Percentiles rank a stretch among this genome's conserved stretches.
Conservation (phyloP, 2,113 vertebrate genomes). For the Osmerus mordax region DNA sequence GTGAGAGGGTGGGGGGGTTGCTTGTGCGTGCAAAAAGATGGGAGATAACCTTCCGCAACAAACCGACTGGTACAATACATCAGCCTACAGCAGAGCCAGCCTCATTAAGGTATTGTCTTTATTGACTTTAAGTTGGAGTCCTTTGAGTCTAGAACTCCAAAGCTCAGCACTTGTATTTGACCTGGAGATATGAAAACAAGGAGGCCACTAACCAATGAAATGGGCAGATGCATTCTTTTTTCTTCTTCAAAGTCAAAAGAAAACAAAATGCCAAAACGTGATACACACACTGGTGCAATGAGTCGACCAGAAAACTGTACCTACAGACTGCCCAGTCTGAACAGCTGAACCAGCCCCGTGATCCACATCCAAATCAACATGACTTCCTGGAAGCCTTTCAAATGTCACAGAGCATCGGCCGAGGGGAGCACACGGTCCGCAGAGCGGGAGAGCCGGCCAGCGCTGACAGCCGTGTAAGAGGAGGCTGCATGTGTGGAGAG, state of each 20-base stretch:
- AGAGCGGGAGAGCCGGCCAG: not conserved
- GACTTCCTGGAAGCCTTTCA: constrained; percentile 30
- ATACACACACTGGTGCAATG: not conserved
- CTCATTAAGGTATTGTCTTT: not conserved
- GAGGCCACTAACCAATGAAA: not conserved
- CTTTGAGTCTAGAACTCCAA: not conserved
- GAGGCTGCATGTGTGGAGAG: too few relatives aligned
- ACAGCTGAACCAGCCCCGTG: constrained; percentile 28
- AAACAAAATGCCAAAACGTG: not conserved
- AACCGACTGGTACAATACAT: constrained; percentile 11
- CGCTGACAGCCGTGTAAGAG: constrained; percentile 1
- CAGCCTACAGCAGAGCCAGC: not conserved
- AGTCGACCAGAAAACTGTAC: too few relatives aligned
- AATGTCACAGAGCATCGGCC: constrained; percentile 41
- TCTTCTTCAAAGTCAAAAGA: not conserved
- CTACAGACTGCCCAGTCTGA: constrained; percentile 5
- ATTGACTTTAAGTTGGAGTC: not conserved
- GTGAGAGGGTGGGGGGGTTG: constrained; percentile 5
- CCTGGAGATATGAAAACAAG: not conserved
- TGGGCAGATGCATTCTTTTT: not conserved
- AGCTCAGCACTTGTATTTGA: not conserved
- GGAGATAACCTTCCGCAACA: constrained; percentile 8
- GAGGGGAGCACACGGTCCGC: constrained; percentile 8
- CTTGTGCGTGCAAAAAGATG: constrained; percentile 36
- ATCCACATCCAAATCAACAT: constrained; percentile 11